These are phyloP conservation scores for Rhinolophus sinicus DNA, from an alignment of 2,113 vertebrate species.

Conservation along the genomic window DNA sequence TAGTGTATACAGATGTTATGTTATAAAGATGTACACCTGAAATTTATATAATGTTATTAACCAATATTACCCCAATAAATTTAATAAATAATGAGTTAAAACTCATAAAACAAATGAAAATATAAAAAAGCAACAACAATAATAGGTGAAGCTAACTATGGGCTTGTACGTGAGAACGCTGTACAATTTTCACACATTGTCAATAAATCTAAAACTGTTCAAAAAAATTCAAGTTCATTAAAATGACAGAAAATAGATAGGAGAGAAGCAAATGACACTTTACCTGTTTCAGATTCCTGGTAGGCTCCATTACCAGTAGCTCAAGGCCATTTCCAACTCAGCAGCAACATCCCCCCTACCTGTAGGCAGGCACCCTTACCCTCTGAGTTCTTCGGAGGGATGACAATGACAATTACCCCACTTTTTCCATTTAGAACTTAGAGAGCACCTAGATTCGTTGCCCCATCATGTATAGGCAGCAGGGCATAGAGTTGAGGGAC, in stretches of 20 bases:
- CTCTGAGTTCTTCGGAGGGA: not conserved
- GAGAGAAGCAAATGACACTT: not conserved
- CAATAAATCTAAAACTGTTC: not conserved
- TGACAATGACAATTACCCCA: not conserved
- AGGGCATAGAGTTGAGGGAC: no score
- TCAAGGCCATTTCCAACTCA: not conserved
- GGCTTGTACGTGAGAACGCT: not conserved
- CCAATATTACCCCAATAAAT: not conserved
- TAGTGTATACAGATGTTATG: not conserved
- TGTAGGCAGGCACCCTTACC: not conserved
- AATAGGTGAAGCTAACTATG: not conserved
- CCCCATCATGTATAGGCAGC: fast-evolving
- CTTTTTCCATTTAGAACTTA: not conserved
- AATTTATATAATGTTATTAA: not conserved
- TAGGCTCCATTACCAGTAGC: not conserved
- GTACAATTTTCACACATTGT: not conserved
- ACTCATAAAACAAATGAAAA: not conserved
- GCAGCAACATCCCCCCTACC: no score
- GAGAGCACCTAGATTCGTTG: not conserved
- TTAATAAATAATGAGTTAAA: not conserved
- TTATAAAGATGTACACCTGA: not conserved
- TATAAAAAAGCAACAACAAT: not conserved
- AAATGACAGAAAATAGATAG: not conserved
- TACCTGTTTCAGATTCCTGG: not conserved
- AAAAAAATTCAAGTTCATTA: constrained; percentile 28